Percentiles rank a stretch among this genome's conserved stretches.
Conservation (phyloP, 2,113 vertebrate species). For the Perca flavescens region DNA sequence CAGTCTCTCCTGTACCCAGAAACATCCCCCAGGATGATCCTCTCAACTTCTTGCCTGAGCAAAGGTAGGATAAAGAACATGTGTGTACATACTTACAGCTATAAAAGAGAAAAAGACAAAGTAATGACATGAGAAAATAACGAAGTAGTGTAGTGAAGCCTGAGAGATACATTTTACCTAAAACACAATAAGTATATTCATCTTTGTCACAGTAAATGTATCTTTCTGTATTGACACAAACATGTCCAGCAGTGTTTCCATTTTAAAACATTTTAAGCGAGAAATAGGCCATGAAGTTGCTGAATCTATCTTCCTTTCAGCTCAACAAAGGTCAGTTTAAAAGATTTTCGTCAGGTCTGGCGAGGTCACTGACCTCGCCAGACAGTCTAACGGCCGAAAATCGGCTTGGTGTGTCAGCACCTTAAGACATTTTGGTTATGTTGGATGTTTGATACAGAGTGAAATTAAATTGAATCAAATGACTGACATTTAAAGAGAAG, state of each 20-base stretch:
- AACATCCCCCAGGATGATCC: not conserved
- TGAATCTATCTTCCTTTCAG: no score
- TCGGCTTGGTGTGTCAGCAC: no score
- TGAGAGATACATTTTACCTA: not conserved
- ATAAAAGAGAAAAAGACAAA: not conserved
- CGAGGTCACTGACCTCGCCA: no score
- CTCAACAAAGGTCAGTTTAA: no score
- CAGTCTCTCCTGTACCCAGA: not conserved
- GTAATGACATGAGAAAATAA: not conserved
- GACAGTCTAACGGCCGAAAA: no score
- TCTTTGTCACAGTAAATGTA: not conserved
- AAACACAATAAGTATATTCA: not conserved
- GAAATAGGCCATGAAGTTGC: no score
- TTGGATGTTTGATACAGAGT: no score
- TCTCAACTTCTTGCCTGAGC: fast-evolving
- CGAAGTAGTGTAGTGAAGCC: not conserved
- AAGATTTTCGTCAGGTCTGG: no score
- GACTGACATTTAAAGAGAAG: not conserved
- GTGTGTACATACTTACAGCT: no score
- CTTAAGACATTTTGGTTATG: no score
- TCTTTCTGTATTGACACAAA: not conserved
- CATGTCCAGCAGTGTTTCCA: not conserved
- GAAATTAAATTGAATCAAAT: not conserved
- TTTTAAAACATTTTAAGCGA: no score
- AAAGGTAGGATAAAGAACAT: not conserved